Percentiles rank a stretch among this genome's conserved stretches.
These are phyloP conservation scores for Synodontis membranacea DNA, from an alignment of 2,113 vertebrate genomes.

Conservation along the genomic window DNA sequence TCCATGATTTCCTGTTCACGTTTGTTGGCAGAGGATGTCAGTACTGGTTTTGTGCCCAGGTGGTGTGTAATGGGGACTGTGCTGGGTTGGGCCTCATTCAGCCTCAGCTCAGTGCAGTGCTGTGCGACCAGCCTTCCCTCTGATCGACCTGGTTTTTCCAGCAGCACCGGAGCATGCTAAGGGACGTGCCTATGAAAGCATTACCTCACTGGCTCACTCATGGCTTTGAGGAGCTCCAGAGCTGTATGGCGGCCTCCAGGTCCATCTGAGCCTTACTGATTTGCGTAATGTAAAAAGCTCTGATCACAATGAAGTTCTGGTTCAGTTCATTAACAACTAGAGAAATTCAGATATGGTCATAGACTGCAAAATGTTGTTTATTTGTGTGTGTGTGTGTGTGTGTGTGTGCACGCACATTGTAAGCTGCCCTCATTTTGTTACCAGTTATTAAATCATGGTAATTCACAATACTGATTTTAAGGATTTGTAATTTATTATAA, in stretches of 20 bases:
- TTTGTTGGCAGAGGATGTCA: slow-evolving; percentile 44
- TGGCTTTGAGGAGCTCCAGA: slow-evolving; percentile 56
- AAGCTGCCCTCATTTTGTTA: background rate
- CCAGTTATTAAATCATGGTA: background rate
- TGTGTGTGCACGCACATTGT: background rate
- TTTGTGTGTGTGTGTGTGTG: background rate
- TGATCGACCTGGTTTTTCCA: slow-evolving; percentile 60
- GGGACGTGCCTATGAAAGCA: slow-evolving; percentile 56
- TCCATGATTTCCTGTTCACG: slow-evolving; percentile 50
- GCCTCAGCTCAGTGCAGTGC: slow-evolving; percentile 39
- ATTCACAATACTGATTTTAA: background rate
- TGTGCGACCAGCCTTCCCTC: slow-evolving; percentile 36
- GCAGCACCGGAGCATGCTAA: slow-evolving; percentile 50
- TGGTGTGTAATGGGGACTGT: slow-evolving; percentile 59
- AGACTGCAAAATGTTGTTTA: background rate
- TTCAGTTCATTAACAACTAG: slow-evolving; percentile 11
- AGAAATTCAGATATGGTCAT: slow-evolving; percentile 5
- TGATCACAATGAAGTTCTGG: slow-evolving; percentile 3
- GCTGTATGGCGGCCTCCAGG: slow-evolving; percentile 20
- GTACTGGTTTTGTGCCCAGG: slow-evolving; percentile 48
- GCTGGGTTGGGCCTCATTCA: slow-evolving; percentile 51
- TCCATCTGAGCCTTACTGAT: background rate
- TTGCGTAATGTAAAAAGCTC: slow-evolving; percentile 19
- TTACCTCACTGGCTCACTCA: slow-evolving; percentile 57
- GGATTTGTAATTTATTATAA: background rate